Evolutionary conservation across 2,888 invertebrate genomes (phyloP).

Genomic region (Trissolcus japonicus): DNA sequence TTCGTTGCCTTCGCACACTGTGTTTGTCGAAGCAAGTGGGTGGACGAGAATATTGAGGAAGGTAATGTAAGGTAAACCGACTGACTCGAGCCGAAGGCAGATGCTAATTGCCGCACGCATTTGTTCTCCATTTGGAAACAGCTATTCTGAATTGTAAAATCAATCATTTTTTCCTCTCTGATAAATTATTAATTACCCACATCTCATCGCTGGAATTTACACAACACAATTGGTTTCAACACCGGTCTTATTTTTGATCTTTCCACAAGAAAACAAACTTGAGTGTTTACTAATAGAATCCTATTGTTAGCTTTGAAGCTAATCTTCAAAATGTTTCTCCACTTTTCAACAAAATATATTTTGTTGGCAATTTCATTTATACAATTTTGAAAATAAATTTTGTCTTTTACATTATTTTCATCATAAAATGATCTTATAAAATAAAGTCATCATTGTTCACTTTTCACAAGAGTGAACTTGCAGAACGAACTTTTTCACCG

Average conservation of each 20-base stretch:
- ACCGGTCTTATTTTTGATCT: conserved; percentile 30
- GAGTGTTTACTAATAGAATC: conserved; percentile 18
- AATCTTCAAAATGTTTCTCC: not conserved
- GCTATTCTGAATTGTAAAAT: conserved; percentile 38
- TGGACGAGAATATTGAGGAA: conserved; percentile 64
- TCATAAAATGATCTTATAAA: too few species aligned
- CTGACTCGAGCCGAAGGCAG: conserved; percentile 56
- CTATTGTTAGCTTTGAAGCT: conserved; percentile 11
- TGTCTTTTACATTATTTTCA: too few species aligned
- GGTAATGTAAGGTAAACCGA: conserved; percentile 50
- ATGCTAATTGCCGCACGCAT: conserved; percentile 60
- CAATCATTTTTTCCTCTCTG: conserved; percentile 26
- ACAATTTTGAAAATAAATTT: too few species aligned
- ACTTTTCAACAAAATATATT: too few species aligned
- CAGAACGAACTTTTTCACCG: too few species aligned
- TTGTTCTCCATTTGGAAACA: conserved; percentile 21
- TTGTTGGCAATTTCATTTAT: too few species aligned
- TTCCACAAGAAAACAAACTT: conserved; percentile 13
- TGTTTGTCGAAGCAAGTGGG: conserved; percentile 64
- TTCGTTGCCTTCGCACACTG: conserved; percentile 54
- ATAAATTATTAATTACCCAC: conserved; percentile 34
- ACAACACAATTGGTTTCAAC: conserved; percentile 38
- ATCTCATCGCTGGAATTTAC: conserved; percentile 22
- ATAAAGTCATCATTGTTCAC: too few species aligned
- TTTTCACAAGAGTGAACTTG: too few species aligned